Percentiles rank a stretch among this genome's conserved stretches.
Evolutionary conservation across 2,888 invertebrate genomes (phyloP).

Genomic region (Platycheirus rosarum): DNA sequence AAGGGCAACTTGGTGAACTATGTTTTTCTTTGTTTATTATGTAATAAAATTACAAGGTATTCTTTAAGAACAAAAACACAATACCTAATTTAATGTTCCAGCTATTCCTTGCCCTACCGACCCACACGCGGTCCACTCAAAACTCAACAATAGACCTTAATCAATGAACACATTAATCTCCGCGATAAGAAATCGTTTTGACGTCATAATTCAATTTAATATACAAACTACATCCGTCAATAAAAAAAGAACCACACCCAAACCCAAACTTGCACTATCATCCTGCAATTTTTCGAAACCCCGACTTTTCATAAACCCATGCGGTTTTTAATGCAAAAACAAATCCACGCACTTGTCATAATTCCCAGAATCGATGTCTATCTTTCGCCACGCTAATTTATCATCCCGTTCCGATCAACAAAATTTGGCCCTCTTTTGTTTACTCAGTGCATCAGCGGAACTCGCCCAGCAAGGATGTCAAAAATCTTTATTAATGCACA

Average conservation of each 20-base stretch:
- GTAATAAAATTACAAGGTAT: no score
- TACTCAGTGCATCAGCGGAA: constrained; percentile 48
- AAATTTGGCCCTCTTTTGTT: constrained; percentile 39
- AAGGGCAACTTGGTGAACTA: no score
- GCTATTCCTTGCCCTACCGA: no score
- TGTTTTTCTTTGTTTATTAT: no score
- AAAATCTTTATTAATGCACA: constrained; percentile 61
- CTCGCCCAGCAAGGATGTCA: constrained; percentile 27
- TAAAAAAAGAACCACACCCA: constrained; percentile 24
- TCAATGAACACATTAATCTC: constrained; percentile 57
- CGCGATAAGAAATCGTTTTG: constrained; percentile 61
- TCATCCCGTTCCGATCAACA: constrained; percentile 53
- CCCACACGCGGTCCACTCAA: constrained; percentile 52
- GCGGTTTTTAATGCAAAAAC: constrained; percentile 69
- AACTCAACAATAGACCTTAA: constrained; percentile 49
- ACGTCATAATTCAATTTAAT: constrained; percentile 53
- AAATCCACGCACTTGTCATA: constrained; percentile 72
- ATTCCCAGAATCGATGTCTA: constrained; percentile 67
- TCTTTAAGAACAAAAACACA: no score
- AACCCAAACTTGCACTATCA: constrained; percentile 51
- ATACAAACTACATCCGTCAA: constrained; percentile 30
- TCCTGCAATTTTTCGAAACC: neutral
- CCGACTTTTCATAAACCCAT: constrained; percentile 26
- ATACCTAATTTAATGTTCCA: no score
- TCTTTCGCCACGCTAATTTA: constrained; percentile 73